Evolutionary conservation across 2,113 vertebrate genomes (phyloP), one percentile per base, ranked within the genome.

Genomic region (Pelecanoides urinatrix): DNA sequence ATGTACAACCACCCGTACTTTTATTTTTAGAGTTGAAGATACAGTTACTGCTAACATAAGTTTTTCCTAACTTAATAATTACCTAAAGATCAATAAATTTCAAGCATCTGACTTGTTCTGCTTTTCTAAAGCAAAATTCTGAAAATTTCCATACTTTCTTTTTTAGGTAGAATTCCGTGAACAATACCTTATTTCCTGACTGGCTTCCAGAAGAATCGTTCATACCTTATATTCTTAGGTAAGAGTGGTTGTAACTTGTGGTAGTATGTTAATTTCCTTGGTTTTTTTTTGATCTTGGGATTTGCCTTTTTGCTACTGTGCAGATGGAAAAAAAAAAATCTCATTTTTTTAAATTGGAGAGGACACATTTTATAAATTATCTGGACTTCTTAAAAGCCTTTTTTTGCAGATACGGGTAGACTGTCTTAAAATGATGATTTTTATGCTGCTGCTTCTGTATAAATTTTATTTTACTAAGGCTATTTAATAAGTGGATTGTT

Each of bases 151-250:
- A 7, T 75, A 20, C 10, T 65, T 94, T 85, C 3, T 89, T 91
- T 30, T 95, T 44, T 96, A 98, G 98, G 95, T 97, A 86, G 94
- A 52, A 88, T 96, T 96, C 59, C 16, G 6, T 97, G 97, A 97
- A 92, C 96, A 94, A 95, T 92, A 71, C 80, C 76, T 40, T 83
- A 52, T 58, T 94, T 97, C 94, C 88, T 87, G 95, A 93, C 32
- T 90, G 94, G 13, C 61, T 94, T 97, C 95, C 90, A 91, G 94
- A 94, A 88, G 84, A 90, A 70, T 96, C 2, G 7, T n/a, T 90
- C 34, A 3, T 85, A 95, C 75, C 56, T 90, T 56, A 50, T 92
- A 96, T 96, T 88, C 72, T 53, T 81, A 98, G 98, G 98, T 98
- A 98, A 98, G 98, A 96, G 55, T 82, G 71, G 11, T 70, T 82